A percentile compares a stretch with the other conserved stretches of the same genome.
These are phyloP conservation scores for Ancistrus triradiatus DNA, from an alignment of 2,113 vertebrate species.

Conservation along the genomic window DNA sequence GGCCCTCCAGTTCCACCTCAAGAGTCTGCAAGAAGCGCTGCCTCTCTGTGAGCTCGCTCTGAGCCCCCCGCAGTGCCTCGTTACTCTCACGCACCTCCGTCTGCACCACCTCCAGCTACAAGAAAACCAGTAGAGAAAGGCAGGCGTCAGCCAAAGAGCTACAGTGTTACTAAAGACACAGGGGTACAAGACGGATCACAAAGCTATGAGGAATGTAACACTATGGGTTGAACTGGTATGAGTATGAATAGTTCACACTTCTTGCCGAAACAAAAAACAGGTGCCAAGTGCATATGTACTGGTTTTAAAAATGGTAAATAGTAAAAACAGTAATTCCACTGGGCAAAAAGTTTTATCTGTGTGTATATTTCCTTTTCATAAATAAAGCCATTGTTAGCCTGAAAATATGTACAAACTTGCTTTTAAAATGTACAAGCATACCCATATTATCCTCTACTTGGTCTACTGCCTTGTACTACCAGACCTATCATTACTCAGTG, in stretches of 20 bases:
- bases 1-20: slow-evolving; percentile 72
- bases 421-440: too few species aligned
- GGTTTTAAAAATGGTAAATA: too few species aligned
- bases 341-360: too few species aligned
- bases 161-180: background rate
- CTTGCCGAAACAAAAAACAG: background rate
- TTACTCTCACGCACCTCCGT: slow-evolving; percentile 69
- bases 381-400: too few species aligned
- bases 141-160: background rate
- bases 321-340: too few species aligned
- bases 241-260: background rate
- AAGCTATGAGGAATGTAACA: slow-evolving; percentile 8
- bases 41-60: slow-evolving; percentile 67
- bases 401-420: too few species aligned
- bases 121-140: background rate
- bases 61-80: slow-evolving; percentile 63
- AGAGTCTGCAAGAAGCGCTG: slow-evolving; percentile 73
- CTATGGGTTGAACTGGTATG: background rate
- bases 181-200: background rate
- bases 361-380: too few species aligned
- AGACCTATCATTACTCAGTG: too few species aligned
- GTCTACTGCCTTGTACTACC: too few species aligned
- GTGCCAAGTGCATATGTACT: background rate
- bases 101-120: slow-evolving; percentile 69
- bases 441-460: too few species aligned